phyloP scores from a whole-genome alignment of 2,797 vertebrate genomes.

The Poecilia gillii region DNA sequence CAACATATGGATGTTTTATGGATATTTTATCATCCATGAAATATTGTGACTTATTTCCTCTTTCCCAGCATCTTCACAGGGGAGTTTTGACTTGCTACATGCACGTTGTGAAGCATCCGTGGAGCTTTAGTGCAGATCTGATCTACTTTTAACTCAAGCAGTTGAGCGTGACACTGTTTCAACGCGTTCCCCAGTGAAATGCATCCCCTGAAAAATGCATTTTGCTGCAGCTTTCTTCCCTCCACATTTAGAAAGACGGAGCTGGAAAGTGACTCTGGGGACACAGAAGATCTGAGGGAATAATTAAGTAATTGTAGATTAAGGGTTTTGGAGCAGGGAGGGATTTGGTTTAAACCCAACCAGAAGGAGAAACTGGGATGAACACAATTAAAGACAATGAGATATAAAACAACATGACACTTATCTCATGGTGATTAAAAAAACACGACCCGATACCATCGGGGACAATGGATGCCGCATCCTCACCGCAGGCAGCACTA shows the following conservation, averaged over 20 bases:
- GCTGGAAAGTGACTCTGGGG: not conserved
- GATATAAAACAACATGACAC: conserved; percentile 25
- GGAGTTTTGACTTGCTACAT: not conserved
- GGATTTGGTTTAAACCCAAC: conserved; percentile 23
- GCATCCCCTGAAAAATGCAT: conserved; percentile 1
- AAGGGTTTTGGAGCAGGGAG: conserved; percentile 21
- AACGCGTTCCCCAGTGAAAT: conserved; percentile 11
- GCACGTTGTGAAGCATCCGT: conserved; percentile 5
- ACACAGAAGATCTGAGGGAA: conserved; percentile 47
- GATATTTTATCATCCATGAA: not conserved
- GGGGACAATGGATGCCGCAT: conserved; percentile 27
- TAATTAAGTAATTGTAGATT: conserved; percentile 59
- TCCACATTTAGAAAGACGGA: not conserved
- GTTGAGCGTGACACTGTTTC: conserved; percentile 28
- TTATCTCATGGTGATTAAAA: conserved; percentile 18
- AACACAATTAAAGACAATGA: conserved; percentile 33
- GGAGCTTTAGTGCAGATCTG: conserved; percentile 19
- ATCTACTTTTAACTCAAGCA: conserved; percentile 17
- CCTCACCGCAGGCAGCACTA: conserved; percentile 50
- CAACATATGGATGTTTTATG: too few relatives aligned
- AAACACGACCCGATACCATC: not conserved
- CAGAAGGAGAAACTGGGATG: conserved; percentile 48
- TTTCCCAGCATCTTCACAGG: not conserved
- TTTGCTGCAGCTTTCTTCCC: conserved; percentile 11
- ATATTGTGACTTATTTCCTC: not conserved